Base-by-base conservation (phyloP, 2,888 invertebrate species). In the Halictus ligatus region DNA sequence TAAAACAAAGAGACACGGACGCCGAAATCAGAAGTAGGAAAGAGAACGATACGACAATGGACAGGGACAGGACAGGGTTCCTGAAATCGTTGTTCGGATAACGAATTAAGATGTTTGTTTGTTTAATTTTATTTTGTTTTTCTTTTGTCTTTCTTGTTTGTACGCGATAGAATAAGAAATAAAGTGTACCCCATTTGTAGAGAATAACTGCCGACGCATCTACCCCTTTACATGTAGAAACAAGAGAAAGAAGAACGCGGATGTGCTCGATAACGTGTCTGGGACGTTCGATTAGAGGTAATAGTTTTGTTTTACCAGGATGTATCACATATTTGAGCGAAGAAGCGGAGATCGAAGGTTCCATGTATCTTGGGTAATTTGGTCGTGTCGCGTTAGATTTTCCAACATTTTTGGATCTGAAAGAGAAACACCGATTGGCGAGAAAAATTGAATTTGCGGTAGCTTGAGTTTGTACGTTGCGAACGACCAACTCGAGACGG, bases 301-400 rank as follows among this genome's bases (percentile, higher is more conserved):
- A 64, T 29, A 29, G 64, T 29, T 64, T 35, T 2, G 18, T 67
- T 67, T 15, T 10, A 10, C 21, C 2, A 18, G 8, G 8, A 67
- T 69, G 21, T 35, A 35, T 92, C 75, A 94, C 21, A 94, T 90
- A 81, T 93, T 93, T 10, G 94, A 91, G 29, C 85, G 80, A 43
- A 94, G 92, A 50, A 90, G 83, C 78, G 89, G 87, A 79, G 40
- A 12, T 35, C 92, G 92, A 18, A 96, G 93, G 76, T 96, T 94
- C 96, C 96, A 96, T 64, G 96, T 96, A 10, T 96, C 95, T 80
- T 95, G 95, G 40, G 96, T 94, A 78, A 94, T 95, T 81, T 95
- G 95, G 84, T 96, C 96, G 50, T 95, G 93, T 88, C 95, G 96
- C 71, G 96, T 96, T 12, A 96, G 95, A 10, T 91, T 91, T 29